Evolutionary conservation across 2,888 invertebrate species (phyloP), one percentile per base, ranked within the genome.

Genomic region (Alcis repandata): DNA sequence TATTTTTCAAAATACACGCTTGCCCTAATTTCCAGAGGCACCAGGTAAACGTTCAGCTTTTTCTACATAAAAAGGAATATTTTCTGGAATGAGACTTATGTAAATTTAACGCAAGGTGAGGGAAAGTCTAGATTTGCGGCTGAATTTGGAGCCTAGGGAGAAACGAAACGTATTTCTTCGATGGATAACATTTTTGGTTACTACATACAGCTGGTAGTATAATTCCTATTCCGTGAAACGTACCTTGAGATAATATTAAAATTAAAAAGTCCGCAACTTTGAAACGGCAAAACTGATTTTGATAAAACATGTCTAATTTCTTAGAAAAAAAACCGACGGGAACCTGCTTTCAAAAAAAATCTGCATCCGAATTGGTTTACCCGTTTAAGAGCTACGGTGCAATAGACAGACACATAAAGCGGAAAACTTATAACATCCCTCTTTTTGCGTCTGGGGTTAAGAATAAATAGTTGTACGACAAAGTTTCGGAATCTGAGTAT

Each of bases 61-160:
- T 57, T 52, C 38, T 36, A 41, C 13, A 52, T 15, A 45, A 52
- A 53, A 56, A 56, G 17, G 38, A 56, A 66, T 53, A 66, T 53
- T 57, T 61, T 36, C 33, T 41, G 40, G 45, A 65, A 54, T 27
- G 61, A 58, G 56, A 67, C 56, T 52, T 68, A 72, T 72, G 72
- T 67, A 68, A 68, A 72, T 72, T 56, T 64, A n/a, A 32, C 40
- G 64, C 65, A 62, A 67, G 68, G 72, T 68, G 67, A 63, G 70
- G 67, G 52, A 57, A 49, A 59, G 56, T 63, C 67, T 68, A 60
- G 62, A 22, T 59, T 56, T 56, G 36, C 17, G 32, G 20, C 3
- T 32, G 41, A 19, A 57, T 33, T 9, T 27, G 60, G 32, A 15
- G 27, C 6, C 48, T 32, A 10, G 48, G 48, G 32, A 17, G 22